A percentile compares a stretch with the other conserved stretches of the same genome.
Evolutionary conservation across 2,797 vertebrate species (phyloP).

Genomic region (Catamblyrhynchus diadema): DNA sequence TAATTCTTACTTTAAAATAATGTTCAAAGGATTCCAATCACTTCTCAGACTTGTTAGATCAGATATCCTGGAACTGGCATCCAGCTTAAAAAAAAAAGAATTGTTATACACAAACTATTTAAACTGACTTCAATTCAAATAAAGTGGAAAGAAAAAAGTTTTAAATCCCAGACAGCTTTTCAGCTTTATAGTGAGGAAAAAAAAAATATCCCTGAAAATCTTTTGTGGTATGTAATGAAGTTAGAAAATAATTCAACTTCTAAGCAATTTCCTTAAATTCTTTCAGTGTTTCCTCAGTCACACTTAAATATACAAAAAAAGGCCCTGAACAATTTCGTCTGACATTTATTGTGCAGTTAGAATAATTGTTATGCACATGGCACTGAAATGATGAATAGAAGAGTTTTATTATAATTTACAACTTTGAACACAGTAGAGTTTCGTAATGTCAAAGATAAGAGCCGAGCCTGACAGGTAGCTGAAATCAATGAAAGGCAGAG

Average conservation of each 20-base stretch:
- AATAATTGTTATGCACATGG: background rate
- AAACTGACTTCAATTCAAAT: background rate
- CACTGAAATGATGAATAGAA: background rate
- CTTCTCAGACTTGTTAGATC: background rate
- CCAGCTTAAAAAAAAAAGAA: background rate
- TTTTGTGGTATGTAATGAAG: background rate
- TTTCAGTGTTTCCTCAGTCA: background rate
- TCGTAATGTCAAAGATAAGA: slow-evolving; percentile 15
- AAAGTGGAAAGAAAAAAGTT: background rate
- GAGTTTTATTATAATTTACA: slow-evolving; percentile 18
- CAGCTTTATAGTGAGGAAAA: background rate
- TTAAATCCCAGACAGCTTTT: background rate
- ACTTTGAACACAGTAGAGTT: slow-evolving; percentile 14
- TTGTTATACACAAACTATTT: background rate
- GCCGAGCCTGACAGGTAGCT: background rate
- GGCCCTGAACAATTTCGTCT: background rate
- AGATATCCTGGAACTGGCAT: background rate
- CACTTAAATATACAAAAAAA: background rate
- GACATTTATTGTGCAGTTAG: background rate
- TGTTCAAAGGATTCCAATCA: background rate
- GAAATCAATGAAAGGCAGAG: background rate
- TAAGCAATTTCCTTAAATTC: background rate
- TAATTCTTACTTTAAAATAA: background rate
- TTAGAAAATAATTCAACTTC: background rate
- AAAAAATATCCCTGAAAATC: background rate